Evolutionary conservation across 2,113 vertebrate species (phyloP).

Genomic region (Chionis minor): DNA sequence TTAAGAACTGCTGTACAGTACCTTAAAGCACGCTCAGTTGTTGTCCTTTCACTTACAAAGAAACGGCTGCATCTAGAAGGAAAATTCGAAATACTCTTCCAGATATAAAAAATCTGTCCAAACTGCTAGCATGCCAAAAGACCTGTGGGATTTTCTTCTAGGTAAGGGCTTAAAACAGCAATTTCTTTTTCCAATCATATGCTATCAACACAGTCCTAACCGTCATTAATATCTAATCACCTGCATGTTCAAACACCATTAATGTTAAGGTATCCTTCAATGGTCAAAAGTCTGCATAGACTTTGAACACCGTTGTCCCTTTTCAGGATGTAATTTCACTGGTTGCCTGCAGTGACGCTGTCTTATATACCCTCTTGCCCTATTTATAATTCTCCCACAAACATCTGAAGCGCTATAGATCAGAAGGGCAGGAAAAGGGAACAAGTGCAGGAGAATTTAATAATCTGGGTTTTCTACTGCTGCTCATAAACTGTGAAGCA

Average conservation of each 20-base stretch:
- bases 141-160: background rate
- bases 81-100: background rate
- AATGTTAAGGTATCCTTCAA: background rate
- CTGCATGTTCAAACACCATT: background rate
- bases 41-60: background rate
- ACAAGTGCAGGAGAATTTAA: background rate
- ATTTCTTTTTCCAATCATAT: background rate
- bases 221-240: background rate
- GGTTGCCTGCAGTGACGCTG: background rate
- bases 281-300: background rate
- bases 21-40: background rate
- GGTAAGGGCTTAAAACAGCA: background rate
- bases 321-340: background rate
- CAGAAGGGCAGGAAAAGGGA: background rate
- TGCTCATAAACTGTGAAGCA: background rate
- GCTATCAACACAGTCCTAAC: background rate
- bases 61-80: background rate
- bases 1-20: background rate
- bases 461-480: background rate
- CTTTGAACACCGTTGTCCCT: background rate
- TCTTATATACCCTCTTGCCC: background rate
- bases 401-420: background rate
- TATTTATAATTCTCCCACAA: background rate
- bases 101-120: background rate
- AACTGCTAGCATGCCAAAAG: background rate